These are phyloP conservation scores for Chrysochloris asiatica DNA, from an alignment of 2,113 vertebrate genomes.

Conservation along the genomic window DNA sequence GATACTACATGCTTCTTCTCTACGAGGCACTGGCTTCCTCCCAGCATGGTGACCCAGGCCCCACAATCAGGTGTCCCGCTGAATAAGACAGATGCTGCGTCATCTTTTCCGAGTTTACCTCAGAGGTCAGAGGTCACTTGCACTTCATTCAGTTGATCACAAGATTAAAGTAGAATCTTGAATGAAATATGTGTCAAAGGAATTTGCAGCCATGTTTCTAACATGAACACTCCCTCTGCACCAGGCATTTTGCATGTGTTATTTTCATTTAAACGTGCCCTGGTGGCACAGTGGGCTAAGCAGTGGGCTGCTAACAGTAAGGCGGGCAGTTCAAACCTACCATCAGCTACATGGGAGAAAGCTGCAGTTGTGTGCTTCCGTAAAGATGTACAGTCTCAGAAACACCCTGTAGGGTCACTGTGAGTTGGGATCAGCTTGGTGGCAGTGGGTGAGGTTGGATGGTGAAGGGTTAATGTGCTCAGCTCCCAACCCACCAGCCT, in stretches of 20 bases:
- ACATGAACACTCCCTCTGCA: neutral
- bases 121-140: neutral
- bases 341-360: too few relatives aligned
- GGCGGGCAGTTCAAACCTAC: neutral
- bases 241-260: accelerated
- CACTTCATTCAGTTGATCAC: accelerated
- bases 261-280: neutral
- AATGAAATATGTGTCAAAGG: neutral
- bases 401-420: too few relatives aligned
- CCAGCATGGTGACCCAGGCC: neutral
- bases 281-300: neutral
- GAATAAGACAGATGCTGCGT: accelerated
- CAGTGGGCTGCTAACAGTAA: neutral
- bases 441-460: too few relatives aligned
- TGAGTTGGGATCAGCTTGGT: too few relatives aligned
- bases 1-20: too few relatives aligned
- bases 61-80: neutral
- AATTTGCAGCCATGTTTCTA: accelerated
- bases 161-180: neutral
- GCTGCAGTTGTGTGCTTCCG: too few relatives aligned
- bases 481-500: neutral
- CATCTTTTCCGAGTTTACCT: too few relatives aligned
- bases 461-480: too few relatives aligned
- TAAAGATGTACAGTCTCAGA: too few relatives aligned
- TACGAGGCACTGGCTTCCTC: too few relatives aligned